Conservation (phyloP, 2,113 vertebrate genomes). For the Danionella cerebrum region DNA sequence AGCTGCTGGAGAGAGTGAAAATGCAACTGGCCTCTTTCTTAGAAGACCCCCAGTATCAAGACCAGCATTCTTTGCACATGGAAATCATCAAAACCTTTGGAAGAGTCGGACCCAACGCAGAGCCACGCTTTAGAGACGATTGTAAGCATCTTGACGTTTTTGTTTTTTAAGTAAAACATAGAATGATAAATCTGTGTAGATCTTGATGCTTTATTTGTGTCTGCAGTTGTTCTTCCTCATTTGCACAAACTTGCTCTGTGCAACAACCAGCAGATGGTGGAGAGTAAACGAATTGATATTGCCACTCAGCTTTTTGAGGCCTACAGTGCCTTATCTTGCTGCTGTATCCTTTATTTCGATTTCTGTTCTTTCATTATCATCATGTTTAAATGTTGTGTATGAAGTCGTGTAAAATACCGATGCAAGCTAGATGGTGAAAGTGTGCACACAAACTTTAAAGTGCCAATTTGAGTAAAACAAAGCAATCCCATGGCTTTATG, state of each 20-base stretch:
- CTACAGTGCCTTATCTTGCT: conserved; percentile 97
- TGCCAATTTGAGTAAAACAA: too few relatives aligned
- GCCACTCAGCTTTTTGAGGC: conserved; percentile 95
- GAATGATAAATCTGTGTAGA: too few relatives aligned
- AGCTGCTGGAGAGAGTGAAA: conserved; percentile 96
- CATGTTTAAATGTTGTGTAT: neutral
- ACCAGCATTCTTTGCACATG: conserved; percentile 94
- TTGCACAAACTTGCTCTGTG: conserved; percentile 89
- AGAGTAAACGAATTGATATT: conserved; percentile 88
- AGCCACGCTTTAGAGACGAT: conserved; percentile 94
- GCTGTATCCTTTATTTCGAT: conserved; percentile 85
- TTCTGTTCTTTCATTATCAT: neutral
- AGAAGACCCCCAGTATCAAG: conserved; percentile 96
- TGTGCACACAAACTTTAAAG: too few relatives aligned
- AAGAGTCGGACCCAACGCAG: conserved; percentile 94
- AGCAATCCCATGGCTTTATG: too few relatives aligned
- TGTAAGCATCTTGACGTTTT: conserved; percentile 67
- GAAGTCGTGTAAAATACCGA: neutral
- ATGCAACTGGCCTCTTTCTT: conserved; percentile 97
- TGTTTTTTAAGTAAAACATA: too few relatives aligned
- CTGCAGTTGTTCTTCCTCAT: conserved; percentile 90
- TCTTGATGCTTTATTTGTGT: neutral
- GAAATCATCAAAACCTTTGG: conserved; percentile 97
- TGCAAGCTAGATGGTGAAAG: too few relatives aligned
- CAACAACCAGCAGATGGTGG: conserved; percentile 89